These are phyloP conservation scores for Oscheius sp. DNA, from an alignment of 2,888 invertebrate genomes.

Conservation along the genomic window DNA sequence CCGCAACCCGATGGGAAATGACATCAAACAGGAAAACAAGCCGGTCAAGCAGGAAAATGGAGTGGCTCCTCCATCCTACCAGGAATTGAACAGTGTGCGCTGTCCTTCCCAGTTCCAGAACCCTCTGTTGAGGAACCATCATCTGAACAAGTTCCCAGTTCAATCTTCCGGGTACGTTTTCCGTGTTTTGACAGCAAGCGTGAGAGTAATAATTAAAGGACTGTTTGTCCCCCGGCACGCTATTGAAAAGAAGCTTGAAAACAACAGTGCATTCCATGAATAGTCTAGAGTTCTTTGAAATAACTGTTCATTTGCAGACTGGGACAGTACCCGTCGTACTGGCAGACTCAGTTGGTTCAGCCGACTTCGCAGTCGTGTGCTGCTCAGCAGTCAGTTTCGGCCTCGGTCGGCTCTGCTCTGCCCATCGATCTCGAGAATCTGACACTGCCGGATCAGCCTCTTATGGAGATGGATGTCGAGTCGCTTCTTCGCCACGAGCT, in stretches of 20 bases:
- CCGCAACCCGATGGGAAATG: constrained; percentile 37
- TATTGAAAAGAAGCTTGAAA: too few relatives aligned
- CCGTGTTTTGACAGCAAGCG: neutral
- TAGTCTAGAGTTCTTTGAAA: constrained; percentile 16
- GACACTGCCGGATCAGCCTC: constrained; percentile 63
- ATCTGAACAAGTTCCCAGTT: constrained; percentile 32
- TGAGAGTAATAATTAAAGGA: neutral
- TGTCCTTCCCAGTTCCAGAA: constrained; percentile 62
- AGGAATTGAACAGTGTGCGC: constrained; percentile 66
- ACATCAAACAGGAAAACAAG: constrained; percentile 46
- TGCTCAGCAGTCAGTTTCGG: constrained; percentile 45
- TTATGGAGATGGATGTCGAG: constrained; percentile 67
- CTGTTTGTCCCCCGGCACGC: neutral
- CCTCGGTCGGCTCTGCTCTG: constrained; percentile 48
- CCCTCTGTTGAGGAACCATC: constrained; percentile 63
- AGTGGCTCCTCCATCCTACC: constrained; percentile 63
- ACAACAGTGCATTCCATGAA: too few relatives aligned
- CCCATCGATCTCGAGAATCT: constrained; percentile 70
- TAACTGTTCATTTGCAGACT: constrained; percentile 15
- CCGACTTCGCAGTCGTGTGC: constrained; percentile 53
- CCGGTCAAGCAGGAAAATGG: constrained; percentile 50
- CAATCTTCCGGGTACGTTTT: constrained; percentile 29
- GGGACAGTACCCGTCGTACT: constrained; percentile 25
- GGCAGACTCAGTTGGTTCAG: constrained; percentile 26
- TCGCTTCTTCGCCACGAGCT: constrained; percentile 66